Conservation (phyloP, 2,888 invertebrate genomes). For the Eupithecia subfuscata region DNA sequence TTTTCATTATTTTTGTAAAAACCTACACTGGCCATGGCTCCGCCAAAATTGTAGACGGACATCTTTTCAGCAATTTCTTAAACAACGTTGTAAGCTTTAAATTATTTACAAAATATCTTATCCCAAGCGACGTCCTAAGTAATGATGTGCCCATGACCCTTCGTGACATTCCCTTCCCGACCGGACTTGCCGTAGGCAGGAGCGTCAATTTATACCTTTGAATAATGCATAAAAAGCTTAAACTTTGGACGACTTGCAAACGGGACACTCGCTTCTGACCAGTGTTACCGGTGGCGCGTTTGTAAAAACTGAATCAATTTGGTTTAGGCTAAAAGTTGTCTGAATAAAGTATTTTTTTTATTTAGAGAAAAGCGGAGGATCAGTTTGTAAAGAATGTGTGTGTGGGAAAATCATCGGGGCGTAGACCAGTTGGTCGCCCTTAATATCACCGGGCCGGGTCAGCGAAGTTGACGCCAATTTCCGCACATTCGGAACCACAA, state of each 20-base stretch:
- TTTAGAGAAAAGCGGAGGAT: background rate
- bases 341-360: too few species aligned
- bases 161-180: constrained; percentile 31
- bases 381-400: background rate
- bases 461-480: background rate
- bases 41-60: background rate
- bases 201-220: constrained; percentile 67
- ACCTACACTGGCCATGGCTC: background rate
- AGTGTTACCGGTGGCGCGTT: background rate
- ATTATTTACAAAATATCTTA: constrained; percentile 7
- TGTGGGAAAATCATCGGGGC: background rate
- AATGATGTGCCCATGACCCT: constrained; percentile 5
- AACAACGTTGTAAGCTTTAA: background rate
- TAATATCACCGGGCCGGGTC: background rate
- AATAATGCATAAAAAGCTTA: constrained; percentile 62
- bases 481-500: background rate
- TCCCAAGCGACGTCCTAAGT: constrained; percentile 8
- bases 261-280: background rate
- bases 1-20: background rate
- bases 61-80: background rate
- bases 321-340: too few species aligned
- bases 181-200: constrained; percentile 40
- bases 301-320: background rate
- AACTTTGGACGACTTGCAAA: background rate
- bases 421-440: background rate